Base-by-base conservation (phyloP, 2,888 invertebrate genomes). In the Caenorhabditis auriculariae region DNA sequence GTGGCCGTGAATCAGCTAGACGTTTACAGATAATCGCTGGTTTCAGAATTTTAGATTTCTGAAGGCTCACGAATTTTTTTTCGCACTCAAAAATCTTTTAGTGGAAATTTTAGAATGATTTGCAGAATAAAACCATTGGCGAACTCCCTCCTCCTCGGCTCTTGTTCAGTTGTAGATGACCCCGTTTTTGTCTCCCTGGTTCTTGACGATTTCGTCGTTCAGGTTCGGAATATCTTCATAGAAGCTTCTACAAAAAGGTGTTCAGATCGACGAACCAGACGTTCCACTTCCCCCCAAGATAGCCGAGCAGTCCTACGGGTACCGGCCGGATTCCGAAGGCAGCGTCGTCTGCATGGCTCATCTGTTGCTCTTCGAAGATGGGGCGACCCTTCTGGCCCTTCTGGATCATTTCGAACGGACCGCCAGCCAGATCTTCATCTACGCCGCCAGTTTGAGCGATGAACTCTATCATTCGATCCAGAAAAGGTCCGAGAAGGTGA, bases 351-450 rank as follows among this genome's bases (percentile, higher is more conserved):
- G 62, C 41, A 54, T 62, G 54, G 55, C 62, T 3, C 62, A 62
- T 52, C 46, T 62, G 24, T 44, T 62, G 19, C 50, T 62, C 17
- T 62, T 57, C 41, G 62, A 62, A 46, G 62, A 62, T 43, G 62
- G 62, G 4, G 46, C 57, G 4, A 58, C 57, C 9, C 41, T 62
- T 5, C 49, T 62, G 24, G 57, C 62, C 4, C 54, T 62, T 17
- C 17, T 62, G 23, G 54, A 58, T 29, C 57, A 62, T 46, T 62
- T 57, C 38, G 49, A 50, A 54, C 39, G 49, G 28, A 39, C 57
- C 4, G 54, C 53, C 23, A 29, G 46, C 32, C 52, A 48, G 41
- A 62, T 62, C 38, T 41, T 51, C 27, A 54, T 62, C 27, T 62
- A 62, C 42, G 57, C 62, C 17, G 57, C 62, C 7, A 62, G 62